Evolutionary conservation across 2,797 vertebrate genomes (phyloP), one percentile per base, ranked within the genome.

Genomic region (Crenuchus spilurus): DNA sequence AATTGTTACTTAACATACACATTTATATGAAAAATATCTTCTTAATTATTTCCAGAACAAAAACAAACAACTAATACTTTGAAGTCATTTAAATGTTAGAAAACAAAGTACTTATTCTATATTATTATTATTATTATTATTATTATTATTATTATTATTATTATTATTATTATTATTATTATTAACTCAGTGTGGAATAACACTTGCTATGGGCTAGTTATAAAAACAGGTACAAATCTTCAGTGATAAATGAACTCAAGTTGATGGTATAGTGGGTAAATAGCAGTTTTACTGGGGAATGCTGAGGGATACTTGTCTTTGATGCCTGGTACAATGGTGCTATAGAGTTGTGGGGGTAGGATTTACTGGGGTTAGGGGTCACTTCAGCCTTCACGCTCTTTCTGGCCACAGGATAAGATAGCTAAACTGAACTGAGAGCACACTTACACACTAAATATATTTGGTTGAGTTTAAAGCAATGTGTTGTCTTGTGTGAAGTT

Each of bases 351-450:
- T 90, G 91, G 92, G 93, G 92, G 91, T 85, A 89, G 91, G 81
- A 83, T 88, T 82, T 86, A 63, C 87, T 37, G 74, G 82, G 94
- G 94, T 94, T 87, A 90, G 70, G 93, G 95, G 95, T 95, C 94
- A 95, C 86, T 26, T 14, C 84, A 92, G 89, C 92, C 91, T 89
- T 91, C 91, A 91, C 90, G 88, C 88, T 91, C 89, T 89, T 90
- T 86, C 89, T 90, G 92, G 90, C 91, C 93, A 87, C 83, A 84
- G 82, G 79, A 83, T 72, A 63, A 71, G 62, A 63, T 74, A 42
- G 60, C 57, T 79, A 66, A 77, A 73, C 24, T 22, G 6, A 39
- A 70, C 13, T 13, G 10, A 26, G 6, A 39, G 39, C 72, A 60
- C 9, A 30, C 2, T 9, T 24, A 7, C 33, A 44, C 26, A 18